Conservation (phyloP, 2,888 invertebrate genomes). For the Phengaris alcon region DNA sequence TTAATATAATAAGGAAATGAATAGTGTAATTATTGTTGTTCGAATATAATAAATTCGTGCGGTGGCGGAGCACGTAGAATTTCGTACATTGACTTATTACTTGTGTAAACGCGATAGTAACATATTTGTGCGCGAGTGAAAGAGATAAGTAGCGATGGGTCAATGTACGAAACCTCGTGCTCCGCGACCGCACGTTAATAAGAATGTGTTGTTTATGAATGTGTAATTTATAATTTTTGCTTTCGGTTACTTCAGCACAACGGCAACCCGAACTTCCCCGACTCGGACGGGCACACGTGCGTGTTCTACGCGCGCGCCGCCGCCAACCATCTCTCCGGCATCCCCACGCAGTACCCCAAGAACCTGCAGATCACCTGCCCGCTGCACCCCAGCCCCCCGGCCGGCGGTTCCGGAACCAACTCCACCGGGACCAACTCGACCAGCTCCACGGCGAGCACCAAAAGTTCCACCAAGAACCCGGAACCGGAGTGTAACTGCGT, state of each 20-base stretch:
- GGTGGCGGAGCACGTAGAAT: no score
- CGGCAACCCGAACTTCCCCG: slow-evolving; percentile 93
- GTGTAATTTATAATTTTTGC: no score
- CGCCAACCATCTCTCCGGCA: slow-evolving; percentile 71
- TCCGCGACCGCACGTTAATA: no score
- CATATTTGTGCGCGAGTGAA: no score
- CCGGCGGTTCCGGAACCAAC: slow-evolving; percentile 44
- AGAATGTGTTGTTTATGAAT: no score
- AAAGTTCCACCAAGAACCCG: slow-evolving; percentile 57
- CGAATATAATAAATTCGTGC: no score
- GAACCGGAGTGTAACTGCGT: slow-evolving; percentile 74
- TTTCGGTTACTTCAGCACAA: slow-evolving; percentile 84
- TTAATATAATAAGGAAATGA: no score
- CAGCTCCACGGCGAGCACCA: slow-evolving; percentile 43
- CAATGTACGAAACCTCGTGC: no score
- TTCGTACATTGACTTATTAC: no score
- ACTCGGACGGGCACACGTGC: slow-evolving; percentile 78
- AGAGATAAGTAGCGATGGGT: no score
- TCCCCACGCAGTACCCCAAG: slow-evolving; percentile 63
- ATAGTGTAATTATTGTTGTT: no score
- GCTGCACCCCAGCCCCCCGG: slow-evolving; percentile 59
- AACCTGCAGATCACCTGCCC: slow-evolving; percentile 66
- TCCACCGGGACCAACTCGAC: slow-evolving; percentile 44
- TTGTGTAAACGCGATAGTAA: no score
- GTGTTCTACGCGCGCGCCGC: slow-evolving; percentile 76